Evolutionary conservation across 2,888 invertebrate species (phyloP).

Genomic region (Spodoptera picta): DNA sequence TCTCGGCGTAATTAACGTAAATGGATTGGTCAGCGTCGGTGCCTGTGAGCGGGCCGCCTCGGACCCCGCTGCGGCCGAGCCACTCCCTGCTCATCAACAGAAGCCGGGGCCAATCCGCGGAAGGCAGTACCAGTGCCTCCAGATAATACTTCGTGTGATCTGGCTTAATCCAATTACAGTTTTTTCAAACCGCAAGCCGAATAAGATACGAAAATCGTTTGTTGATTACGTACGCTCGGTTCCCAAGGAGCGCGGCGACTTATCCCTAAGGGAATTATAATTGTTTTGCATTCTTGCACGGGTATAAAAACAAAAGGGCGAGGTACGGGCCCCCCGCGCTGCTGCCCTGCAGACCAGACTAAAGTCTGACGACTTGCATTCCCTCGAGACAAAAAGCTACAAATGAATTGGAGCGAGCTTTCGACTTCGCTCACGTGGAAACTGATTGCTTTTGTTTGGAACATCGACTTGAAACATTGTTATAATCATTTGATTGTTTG

Average conservation of each 20-base stretch:
- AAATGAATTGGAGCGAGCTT: slow-evolving; percentile 80
- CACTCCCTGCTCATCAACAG: slow-evolving; percentile 71
- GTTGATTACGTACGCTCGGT: slow-evolving; percentile 79
- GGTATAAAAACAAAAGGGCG: slow-evolving; percentile 87
- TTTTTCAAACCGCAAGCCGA: slow-evolving; percentile 80
- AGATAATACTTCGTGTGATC: slow-evolving; percentile 54
- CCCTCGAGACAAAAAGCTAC: slow-evolving; percentile 84
- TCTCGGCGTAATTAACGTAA: slow-evolving; percentile 88
- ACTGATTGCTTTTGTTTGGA: slow-evolving; percentile 54
- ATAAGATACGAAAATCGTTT: slow-evolving; percentile 77
- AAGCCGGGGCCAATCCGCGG: slow-evolving; percentile 55
- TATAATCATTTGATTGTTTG: not conserved
- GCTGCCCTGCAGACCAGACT: slow-evolving; percentile 80
- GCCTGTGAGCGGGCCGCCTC: slow-evolving; percentile 74
- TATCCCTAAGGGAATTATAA: slow-evolving; percentile 87
- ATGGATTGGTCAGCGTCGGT: slow-evolving; percentile 85
- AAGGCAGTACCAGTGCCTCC: slow-evolving; percentile 47
- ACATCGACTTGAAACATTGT: slow-evolving; percentile 34
- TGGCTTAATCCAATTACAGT: slow-evolving; percentile 76
- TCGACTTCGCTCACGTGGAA: slow-evolving; percentile 63
- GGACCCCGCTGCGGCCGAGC: slow-evolving; percentile 61
- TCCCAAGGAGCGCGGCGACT: slow-evolving; percentile 79
- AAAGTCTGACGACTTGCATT: slow-evolving; percentile 87
- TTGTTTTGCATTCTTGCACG: slow-evolving; percentile 88
- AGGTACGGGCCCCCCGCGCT: slow-evolving; percentile 82